Evolutionary conservation across 1,140 invertebrate species (phyloP), one percentile per base, ranked within the genome.

Genomic region (Colletes latitarsis): DNA sequence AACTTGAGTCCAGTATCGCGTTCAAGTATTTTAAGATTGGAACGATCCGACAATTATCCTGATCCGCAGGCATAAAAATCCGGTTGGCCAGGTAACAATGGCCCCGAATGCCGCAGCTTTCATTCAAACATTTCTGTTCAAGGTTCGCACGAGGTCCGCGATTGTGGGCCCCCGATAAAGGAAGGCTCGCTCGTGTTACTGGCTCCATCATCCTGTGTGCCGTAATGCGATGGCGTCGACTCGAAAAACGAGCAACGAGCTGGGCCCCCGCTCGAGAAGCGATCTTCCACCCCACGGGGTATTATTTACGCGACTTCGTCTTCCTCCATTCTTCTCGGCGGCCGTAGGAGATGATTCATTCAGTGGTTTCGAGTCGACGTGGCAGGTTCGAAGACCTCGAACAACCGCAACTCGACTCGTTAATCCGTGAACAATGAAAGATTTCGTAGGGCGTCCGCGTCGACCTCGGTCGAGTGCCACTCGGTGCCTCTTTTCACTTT

Each of bases 371-470:
- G 85, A 68, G 83, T 70, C 73, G 83, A 58, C 15, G 74, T 49
- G 46, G 49, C 77, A 73, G 75, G 72, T 80, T 80, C 80, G 83
- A 81, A 76, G 70, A 79, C 85, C 84, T 74, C 73, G 63, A 68
- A 49, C 53, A 73, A 73, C 53, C 67, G 60, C 43, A 46, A 79
- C 78, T 88, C 84, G 79, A 86, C 83, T 88, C 85, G 84, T 89
- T 89, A 90, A 90, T 88, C 87, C 86, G 72, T 58, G 81, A 80
- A 89, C 86, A 89, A 89, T 89, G 82, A 83, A 76, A 81, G 88
- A 88, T 89, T 86, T 81, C 75, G 72, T 57, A 52, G 21, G 73
- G 57, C 58, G 52, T 83, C 62, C 75, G 30, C 60, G 55, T 68
- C 73, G 68, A 76, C 55, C 76, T 69, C 43, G 63, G 81, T 77